Evolutionary conservation across 2,113 vertebrate species (phyloP).

Genomic region (Manacus vitellinus): DNA sequence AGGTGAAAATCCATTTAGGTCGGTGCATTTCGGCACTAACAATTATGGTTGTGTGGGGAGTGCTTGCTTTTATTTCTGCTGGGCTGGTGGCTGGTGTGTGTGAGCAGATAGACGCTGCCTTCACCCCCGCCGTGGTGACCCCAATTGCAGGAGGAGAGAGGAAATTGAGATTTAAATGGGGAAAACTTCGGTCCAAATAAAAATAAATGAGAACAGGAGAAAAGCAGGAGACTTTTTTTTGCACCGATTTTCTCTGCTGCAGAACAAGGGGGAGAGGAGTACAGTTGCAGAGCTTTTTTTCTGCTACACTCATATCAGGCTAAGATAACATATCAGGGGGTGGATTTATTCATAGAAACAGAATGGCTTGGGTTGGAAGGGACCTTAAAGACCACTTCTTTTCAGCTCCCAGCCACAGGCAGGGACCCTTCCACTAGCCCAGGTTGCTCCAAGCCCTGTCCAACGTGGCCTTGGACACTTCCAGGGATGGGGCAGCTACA

Average conservation of each 20-base stretch:
- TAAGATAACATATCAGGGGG: not conserved
- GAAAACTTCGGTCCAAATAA: not conserved
- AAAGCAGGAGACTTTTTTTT: not conserved
- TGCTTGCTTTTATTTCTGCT: not conserved
- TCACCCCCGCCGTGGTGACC: constrained; percentile 14
- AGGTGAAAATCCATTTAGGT: constrained; percentile 58
- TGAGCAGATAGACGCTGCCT: not conserved
- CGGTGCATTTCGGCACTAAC: not conserved
- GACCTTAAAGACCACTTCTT: not conserved
- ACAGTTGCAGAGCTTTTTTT: not conserved
- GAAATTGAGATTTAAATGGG: constrained; percentile 35
- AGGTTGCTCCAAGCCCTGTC: not conserved
- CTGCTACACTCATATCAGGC: not conserved
- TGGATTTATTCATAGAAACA: not conserved
- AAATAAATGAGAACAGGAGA: not conserved
- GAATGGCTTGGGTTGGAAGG: not conserved
- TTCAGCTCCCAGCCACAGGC: not conserved
- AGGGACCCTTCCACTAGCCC: not conserved
- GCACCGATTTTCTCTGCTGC: not conserved
- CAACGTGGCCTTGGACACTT: not conserved
- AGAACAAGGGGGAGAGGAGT: not conserved
- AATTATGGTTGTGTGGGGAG: not conserved
- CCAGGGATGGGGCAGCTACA: not conserved
- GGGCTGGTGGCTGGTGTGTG: not conserved
- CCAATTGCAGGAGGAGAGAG: constrained; percentile 18